These are phyloP conservation scores for Lathamus discolor DNA, from an alignment of 2,113 vertebrate species.

Conservation along the genomic window DNA sequence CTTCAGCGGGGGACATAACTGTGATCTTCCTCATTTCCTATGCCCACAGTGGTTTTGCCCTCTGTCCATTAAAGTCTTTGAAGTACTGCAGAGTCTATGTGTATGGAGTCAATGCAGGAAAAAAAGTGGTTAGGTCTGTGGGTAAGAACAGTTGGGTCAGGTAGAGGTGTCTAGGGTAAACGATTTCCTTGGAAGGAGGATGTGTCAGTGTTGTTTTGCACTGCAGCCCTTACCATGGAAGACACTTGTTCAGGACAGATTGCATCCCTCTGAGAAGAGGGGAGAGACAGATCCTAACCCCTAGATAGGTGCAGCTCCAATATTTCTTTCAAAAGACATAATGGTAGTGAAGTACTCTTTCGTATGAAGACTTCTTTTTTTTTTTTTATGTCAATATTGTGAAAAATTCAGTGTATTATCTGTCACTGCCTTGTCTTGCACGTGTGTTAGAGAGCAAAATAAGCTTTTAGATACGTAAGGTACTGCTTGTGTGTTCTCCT, in stretches of 20 bases:
- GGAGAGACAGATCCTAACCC: background rate
- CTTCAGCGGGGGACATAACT: background rate
- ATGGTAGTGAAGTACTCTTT: background rate
- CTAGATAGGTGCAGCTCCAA: background rate
- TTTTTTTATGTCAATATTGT: background rate
- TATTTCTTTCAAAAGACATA: background rate
- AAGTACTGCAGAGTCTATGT: background rate
- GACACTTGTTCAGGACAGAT: background rate
- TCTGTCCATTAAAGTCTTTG: background rate
- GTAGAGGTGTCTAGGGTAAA: background rate
- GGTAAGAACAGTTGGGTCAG: background rate
- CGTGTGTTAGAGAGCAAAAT: background rate
- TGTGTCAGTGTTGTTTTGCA: background rate
- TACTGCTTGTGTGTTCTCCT: background rate
- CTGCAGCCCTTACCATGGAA: background rate
- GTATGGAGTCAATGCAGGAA: background rate
- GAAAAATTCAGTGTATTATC: background rate
- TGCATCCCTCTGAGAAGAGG: background rate
- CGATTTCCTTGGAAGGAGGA: background rate
- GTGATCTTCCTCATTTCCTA: background rate
- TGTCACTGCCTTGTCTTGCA: background rate
- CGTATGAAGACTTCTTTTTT: background rate
- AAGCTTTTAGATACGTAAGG: background rate
- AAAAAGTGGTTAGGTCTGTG: background rate
- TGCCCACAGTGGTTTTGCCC: background rate